Conservation (phyloP, 2,888 invertebrate species). For the Epistrophella euchroma region DNA sequence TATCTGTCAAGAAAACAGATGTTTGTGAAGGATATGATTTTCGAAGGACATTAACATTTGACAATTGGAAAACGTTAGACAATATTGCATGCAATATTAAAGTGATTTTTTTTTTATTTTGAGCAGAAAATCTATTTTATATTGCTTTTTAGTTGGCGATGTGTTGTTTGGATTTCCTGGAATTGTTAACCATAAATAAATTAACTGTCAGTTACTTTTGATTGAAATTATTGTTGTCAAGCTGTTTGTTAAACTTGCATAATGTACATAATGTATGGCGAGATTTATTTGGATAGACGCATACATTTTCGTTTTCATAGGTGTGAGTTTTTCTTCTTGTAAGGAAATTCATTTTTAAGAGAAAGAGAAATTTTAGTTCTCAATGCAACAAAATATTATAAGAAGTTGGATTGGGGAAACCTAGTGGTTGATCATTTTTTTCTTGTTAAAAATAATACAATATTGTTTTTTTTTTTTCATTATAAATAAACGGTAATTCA, state of each 20-base stretch:
- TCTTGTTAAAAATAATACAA: too few species aligned
- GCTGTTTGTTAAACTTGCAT: background rate
- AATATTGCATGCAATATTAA: background rate
- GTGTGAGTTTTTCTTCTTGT: too few species aligned
- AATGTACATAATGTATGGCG: too few species aligned
- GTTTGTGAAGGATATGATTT: conserved; percentile 8
- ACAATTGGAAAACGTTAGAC: conserved; percentile 2
- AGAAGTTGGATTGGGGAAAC: too few species aligned
- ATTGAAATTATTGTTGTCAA: conserved; percentile 8
- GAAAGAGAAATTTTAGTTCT: too few species aligned
- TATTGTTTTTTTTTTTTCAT: too few species aligned
- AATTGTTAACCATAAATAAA: background rate
- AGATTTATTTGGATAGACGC: too few species aligned
- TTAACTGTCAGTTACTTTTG: conserved; percentile 18
- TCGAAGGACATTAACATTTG: background rate
- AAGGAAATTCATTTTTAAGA: too few species aligned
- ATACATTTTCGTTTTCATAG: too few species aligned
- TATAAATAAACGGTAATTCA: too few species aligned
- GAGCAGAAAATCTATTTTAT: background rate
- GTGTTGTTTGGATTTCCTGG: background rate
- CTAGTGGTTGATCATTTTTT: too few species aligned
- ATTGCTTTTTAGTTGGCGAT: background rate
- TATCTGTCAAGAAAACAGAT: conserved; percentile 5
- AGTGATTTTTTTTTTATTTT: background rate
- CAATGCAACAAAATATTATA: too few species aligned